phyloP scores from a whole-genome alignment of 2,113 vertebrate genomes.

The Dryoscopus gambensis region DNA sequence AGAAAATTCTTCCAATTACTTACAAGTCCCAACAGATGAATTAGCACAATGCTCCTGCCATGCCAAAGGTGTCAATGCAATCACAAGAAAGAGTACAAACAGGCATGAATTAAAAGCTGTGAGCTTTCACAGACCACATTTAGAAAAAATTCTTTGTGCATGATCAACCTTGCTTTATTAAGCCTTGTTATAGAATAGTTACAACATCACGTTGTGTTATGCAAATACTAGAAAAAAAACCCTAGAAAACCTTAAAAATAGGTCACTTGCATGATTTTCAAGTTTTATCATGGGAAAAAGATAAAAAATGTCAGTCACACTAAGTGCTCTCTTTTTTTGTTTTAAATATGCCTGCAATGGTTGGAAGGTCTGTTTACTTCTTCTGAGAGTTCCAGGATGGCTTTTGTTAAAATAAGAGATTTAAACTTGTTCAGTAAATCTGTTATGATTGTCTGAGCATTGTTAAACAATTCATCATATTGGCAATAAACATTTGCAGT shows the following conservation, averaged over 20 bases:
- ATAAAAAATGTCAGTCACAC: not conserved
- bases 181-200: not conserved
- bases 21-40: not conserved
- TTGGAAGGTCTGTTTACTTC: not conserved
- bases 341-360: not conserved
- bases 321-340: not conserved
- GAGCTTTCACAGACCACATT: not conserved
- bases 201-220: not conserved
- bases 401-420: conserved; percentile 11
- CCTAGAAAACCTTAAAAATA: not conserved
- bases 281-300: not conserved
- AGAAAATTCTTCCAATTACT: not conserved
- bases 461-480: conserved; percentile 53
- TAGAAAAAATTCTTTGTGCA: not conserved
- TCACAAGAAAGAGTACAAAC: not conserved
- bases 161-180: not conserved
- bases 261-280: not conserved
- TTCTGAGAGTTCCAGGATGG: not conserved
- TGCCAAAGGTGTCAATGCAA: not conserved
- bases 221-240: not conserved
- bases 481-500: conserved; percentile 41
- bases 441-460: conserved; percentile 10
- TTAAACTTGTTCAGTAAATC: conserved; percentile 26
- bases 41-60: not conserved
- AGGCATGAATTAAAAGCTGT: not conserved